Conservation (phyloP, 1,140 invertebrate species). For the Camponotus vicinus region DNA sequence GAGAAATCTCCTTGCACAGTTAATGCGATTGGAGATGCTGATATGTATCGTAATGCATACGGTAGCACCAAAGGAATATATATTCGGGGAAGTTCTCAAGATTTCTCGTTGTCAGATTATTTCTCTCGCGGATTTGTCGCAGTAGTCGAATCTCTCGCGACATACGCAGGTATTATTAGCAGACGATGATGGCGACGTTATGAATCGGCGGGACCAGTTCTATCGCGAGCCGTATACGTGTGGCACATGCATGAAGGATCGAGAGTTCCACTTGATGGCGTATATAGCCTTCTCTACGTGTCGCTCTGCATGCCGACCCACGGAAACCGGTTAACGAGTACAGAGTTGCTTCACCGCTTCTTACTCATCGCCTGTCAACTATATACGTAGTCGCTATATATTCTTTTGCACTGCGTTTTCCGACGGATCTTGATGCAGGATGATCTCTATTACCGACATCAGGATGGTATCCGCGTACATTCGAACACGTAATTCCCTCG, state of each 20-base stretch:
- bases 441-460: background rate
- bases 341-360: constrained; percentile 69
- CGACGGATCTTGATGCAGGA: constrained; percentile 15
- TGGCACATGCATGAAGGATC: constrained; percentile 63
- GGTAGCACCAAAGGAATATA: background rate
- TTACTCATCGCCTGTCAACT: constrained; percentile 73
- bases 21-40: background rate
- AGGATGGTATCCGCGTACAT: background rate
- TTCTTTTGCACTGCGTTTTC: constrained; percentile 42
- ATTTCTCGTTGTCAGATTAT: background rate
- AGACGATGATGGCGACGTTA: constrained; percentile 62
- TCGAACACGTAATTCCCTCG: background rate
- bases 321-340: constrained; percentile 79
- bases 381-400: background rate
- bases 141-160: background rate
- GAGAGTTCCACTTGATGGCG: constrained; percentile 60
- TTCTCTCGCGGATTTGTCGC: constrained; percentile 4
- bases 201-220: constrained; percentile 66
- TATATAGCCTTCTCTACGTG: constrained; percentile 71
- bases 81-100: background rate
- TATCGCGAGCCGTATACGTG: constrained; percentile 52
- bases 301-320: constrained; percentile 78
- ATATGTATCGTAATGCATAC: constrained; percentile 11
- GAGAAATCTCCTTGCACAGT: background rate
- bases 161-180: constrained; percentile 60